phyloP scores from a whole-genome alignment of 2,888 invertebrate species.

The Himalopsyche anomala region DNA sequence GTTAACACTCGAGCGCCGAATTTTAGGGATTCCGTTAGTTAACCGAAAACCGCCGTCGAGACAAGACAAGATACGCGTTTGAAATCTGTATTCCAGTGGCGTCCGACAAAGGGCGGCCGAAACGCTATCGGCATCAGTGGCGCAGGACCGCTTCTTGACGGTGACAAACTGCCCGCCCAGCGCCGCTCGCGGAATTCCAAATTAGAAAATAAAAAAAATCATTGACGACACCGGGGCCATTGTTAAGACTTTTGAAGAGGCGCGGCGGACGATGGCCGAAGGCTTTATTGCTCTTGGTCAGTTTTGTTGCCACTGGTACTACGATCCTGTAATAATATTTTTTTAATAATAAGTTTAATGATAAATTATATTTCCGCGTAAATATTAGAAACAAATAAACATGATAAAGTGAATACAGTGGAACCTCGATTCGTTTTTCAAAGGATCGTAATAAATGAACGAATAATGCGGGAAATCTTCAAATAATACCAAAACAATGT shows the following conservation, averaged over 20 bases:
- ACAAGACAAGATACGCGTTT: constrained; percentile 16
- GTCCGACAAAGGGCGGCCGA: constrained; percentile 46
- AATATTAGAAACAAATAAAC: no score
- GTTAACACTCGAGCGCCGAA: constrained; percentile 18
- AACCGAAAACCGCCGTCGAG: constrained; percentile 28
- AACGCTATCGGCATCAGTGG: constrained; percentile 27
- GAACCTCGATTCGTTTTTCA: no score
- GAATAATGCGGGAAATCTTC: no score
- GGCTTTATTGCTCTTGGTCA: constrained; percentile 52
- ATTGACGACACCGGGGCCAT: constrained; percentile 44
- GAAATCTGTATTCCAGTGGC: constrained; percentile 46
- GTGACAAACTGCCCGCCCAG: constrained; percentile 30
- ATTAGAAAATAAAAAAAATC: constrained; percentile 48
- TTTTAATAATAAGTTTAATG: no score
- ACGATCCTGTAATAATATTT: background rate
- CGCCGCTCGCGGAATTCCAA: constrained; percentile 55
- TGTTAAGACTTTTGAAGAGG: constrained; percentile 27
- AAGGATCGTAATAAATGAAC: no score
- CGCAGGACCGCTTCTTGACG: constrained; percentile 5
- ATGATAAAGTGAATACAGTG: no score
- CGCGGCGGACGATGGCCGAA: constrained; percentile 24
- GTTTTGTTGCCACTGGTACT: constrained; percentile 49
- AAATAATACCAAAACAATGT: no score
- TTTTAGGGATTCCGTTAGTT: constrained; percentile 35
- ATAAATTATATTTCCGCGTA: no score